Conservation (phyloP, 1,140 invertebrate genomes). For the Steinernema khuongi region DNA sequence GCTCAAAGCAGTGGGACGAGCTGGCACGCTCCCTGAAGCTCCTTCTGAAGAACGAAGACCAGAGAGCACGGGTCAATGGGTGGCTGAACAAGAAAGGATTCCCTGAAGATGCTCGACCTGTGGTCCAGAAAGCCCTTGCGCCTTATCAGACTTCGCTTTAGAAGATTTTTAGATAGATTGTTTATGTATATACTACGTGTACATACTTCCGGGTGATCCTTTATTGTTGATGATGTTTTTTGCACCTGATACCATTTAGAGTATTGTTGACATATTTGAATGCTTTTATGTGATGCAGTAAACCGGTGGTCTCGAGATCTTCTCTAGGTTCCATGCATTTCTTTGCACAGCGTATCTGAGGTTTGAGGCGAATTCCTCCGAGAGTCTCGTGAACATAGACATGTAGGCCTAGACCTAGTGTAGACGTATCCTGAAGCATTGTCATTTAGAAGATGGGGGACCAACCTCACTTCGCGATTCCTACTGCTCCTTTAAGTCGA, state of each 20-base stretch:
- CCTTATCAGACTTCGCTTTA: not conserved
- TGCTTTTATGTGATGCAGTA: not conserved
- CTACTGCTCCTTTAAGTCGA: not conserved
- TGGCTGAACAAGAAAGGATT: constrained; percentile 5
- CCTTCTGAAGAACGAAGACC: not conserved
- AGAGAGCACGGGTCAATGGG: not conserved
- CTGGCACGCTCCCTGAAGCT: not conserved
- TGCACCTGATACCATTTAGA: not conserved
- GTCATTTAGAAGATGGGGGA: constrained; percentile 4
- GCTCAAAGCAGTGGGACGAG: not conserved
- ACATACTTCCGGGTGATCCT: not conserved
- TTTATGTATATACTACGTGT: constrained; percentile 1
- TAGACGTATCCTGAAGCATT: too few relatives aligned
- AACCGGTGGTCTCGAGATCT: too few relatives aligned
- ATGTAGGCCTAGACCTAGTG: too few relatives aligned
- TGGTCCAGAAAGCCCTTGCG: not conserved
- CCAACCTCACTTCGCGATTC: not conserved
- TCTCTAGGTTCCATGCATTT: too few relatives aligned
- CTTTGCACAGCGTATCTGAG: too few relatives aligned
- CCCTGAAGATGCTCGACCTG: not conserved
- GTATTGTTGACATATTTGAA: not conserved
- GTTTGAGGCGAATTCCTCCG: too few relatives aligned
- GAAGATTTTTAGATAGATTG: too few relatives aligned
- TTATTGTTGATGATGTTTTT: not conserved
- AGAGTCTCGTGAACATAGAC: too few relatives aligned